These are phyloP conservation scores for Siniperca undulata DNA, from an alignment of 2,797 vertebrate species.

Conservation along the genomic window DNA sequence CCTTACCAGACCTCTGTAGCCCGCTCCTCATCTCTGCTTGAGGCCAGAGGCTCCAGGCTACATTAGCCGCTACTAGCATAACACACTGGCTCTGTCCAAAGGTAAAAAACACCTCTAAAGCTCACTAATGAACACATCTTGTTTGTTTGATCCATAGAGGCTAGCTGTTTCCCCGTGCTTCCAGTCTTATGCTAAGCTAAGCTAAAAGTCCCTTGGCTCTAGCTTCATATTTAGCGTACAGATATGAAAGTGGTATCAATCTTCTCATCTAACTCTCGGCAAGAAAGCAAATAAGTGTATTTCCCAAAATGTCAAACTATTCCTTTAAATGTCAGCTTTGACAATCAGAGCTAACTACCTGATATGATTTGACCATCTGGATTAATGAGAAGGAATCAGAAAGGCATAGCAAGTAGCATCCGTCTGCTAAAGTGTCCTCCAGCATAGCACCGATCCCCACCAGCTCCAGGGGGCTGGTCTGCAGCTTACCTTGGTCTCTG, in stretches of 20 bases:
- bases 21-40: too few species aligned
- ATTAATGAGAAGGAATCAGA: neutral
- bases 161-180: neutral
- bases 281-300: too few species aligned
- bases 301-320: neutral
- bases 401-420: neutral
- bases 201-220: neutral
- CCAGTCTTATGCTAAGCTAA: neutral
- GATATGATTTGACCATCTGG: neutral
- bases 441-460: neutral
- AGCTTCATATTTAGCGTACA: neutral
- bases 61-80: too few species aligned
- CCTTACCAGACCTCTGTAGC: too few species aligned
- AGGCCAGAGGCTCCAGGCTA: too few species aligned
- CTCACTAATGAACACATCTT: too few species aligned
- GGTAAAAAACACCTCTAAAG: too few species aligned
- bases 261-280: neutral
- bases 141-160: too few species aligned
- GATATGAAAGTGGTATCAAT: neutral
- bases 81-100: too few species aligned
- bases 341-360: neutral
- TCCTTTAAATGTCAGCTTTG: neutral
- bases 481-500: constrained; percentile 8
- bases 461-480: constrained; percentile 3
- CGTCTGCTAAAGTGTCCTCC: neutral